Base-by-base conservation (phyloP, 2,797 vertebrate genomes). In the Nyctalus aviator region DNA sequence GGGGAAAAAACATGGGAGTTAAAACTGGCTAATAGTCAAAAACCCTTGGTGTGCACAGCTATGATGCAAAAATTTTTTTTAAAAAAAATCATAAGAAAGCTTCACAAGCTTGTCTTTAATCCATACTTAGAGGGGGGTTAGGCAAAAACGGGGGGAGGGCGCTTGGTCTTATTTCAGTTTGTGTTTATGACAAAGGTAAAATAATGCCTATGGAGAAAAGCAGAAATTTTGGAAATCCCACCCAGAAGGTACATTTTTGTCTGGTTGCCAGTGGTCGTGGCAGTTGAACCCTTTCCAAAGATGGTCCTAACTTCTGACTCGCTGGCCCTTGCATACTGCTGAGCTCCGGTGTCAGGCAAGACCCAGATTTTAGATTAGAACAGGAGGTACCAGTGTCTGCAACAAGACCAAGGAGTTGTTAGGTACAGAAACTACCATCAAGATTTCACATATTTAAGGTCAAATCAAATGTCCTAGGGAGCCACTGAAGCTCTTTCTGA, bases 281-380 rank as follows among this genome's bases (percentile, higher is more conserved):
- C 32, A 14, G 48, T 6, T 30, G 17, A 66, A 18, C 35, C 18
- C 62, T 62, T 69, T 55, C 37, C 50, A 0, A 0, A 37, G 78
- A 88, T 0, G 13, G 13, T 21, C 37, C 17, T 35, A 6, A 83
- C 62, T 62, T 35, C 73, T 9, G 23, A 6, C 37, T 37, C 2
- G 13, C 78, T 15, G 20, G 73, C 10, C 11, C 41, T 9, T 23
- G 9, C 12, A 9, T 12, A 32, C 62, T 35, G 27, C 18, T 17
- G 32, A 18, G 32, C 12, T 53, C 4, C 5, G 0, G 0, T 0
- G 27, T 62, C 18, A 48, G 10, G 17, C 10, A 41, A 59, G 55
- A 10, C 57, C 55, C 18, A 12, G 23, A 57, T n/a, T 30, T 46
- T 15, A 41, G 48, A 20, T 2, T 76, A 44, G 32, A 89, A 35